A percentile compares a stretch with the other conserved stretches of the same genome.
Conservation (phyloP, 2,797 vertebrate species). For the Harpagifer antarcticus region DNA sequence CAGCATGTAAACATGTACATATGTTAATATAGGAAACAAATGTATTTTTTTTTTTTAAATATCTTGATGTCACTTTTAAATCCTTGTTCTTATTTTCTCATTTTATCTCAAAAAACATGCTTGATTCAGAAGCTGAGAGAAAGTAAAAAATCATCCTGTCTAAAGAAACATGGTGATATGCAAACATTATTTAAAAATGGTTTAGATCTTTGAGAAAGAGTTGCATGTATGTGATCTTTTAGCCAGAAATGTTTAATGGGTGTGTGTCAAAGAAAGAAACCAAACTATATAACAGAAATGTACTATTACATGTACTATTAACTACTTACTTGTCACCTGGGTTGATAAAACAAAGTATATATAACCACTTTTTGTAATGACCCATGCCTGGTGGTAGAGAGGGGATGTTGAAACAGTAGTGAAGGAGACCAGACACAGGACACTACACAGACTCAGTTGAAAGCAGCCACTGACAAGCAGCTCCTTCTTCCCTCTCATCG, state of each 20-base stretch:
- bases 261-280: background rate
- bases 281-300: background rate
- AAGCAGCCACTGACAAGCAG: constrained; percentile 65
- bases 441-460: constrained; percentile 57
- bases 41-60: no score
- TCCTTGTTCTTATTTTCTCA: no score
- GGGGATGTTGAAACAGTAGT: background rate
- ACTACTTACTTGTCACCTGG: background rate
- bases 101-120: no score
- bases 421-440: constrained; percentile 35
- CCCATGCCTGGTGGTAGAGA: background rate
- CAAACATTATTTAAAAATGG: background rate
- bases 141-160: no score
- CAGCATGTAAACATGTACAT: no score
- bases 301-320: background rate
- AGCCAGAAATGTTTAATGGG: background rate
- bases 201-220: background rate
- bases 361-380: background rate
- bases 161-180: background rate
- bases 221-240: background rate
- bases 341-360: background rate
- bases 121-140: no score
- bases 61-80: no score
- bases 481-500: constrained; percentile 71
- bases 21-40: no score